Conservation (phyloP, 2,888 invertebrate genomes). For the Nasonia oneida region DNA sequence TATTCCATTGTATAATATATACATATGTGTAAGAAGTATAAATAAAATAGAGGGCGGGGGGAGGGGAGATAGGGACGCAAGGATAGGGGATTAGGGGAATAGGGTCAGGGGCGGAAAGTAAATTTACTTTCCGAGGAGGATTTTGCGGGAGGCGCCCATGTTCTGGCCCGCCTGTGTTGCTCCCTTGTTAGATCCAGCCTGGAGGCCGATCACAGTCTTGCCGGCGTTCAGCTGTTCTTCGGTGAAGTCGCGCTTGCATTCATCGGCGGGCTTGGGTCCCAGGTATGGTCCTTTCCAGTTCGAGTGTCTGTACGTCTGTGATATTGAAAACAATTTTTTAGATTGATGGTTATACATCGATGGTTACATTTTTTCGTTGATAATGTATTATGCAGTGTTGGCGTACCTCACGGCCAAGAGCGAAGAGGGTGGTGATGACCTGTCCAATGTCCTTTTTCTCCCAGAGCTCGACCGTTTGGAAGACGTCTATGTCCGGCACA, state of each 20-base stretch:
- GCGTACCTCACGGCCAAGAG: constrained; percentile 89
- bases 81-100: neutral
- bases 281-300: constrained; percentile 93
- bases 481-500: constrained; percentile 93
- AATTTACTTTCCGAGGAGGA: constrained; percentile 91
- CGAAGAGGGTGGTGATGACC: constrained; percentile 92
- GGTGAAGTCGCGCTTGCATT: constrained; percentile 95
- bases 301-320: constrained; percentile 90
- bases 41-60: neutral
- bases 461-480: constrained; percentile 98
- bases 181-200: constrained; percentile 97
- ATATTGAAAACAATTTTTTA: neutral
- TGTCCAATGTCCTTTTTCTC: constrained; percentile 95
- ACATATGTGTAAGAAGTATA: constrained; percentile 27
- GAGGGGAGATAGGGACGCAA: neutral
- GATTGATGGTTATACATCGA: neutral
- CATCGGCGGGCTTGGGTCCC: constrained; percentile 96
- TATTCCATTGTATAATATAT: constrained; percentile 21
- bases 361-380: neutral
- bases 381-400: neutral
- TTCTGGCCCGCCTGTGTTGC: constrained; percentile 95
- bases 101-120: neutral
- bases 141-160: constrained; percentile 94
- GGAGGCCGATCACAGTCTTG: constrained; percentile 94
- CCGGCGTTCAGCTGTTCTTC: constrained; percentile 95